phyloP scores from a whole-genome alignment of 2,797 vertebrate species.

The Huso huso region DNA sequence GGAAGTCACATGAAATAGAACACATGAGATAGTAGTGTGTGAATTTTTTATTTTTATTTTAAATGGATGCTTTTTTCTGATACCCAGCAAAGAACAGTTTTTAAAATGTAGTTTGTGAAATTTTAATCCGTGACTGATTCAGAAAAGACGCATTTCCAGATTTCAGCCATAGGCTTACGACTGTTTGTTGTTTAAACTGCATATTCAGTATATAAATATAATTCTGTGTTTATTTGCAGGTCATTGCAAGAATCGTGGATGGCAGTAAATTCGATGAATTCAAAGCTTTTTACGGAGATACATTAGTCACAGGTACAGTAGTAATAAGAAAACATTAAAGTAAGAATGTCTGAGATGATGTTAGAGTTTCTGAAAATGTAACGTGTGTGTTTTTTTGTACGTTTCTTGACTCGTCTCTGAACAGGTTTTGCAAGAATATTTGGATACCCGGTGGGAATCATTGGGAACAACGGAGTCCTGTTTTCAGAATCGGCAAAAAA shows the following conservation, averaged over 20 bases:
- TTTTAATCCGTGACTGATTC: no score
- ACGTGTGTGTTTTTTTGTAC: conserved; percentile 4
- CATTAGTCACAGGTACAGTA: conserved; percentile 82
- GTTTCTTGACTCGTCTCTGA: not conserved
- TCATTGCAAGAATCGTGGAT: conserved; percentile 93
- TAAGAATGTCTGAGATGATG: no score
- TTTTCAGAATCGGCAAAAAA: conserved; percentile 98
- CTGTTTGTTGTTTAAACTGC: no score
- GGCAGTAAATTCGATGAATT: conserved; percentile 96
- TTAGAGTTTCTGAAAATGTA: not conserved
- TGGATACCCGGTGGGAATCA: conserved; percentile 91
- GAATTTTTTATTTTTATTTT: no score
- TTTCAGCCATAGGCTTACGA: no score
- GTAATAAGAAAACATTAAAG: not conserved
- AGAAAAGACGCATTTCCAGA: no score
- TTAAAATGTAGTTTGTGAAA: no score
- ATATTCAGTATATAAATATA: conserved; percentile 1
- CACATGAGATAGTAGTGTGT: no score
- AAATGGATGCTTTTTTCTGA: not conserved
- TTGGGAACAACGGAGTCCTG: conserved; percentile 95
- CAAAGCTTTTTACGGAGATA: conserved; percentile 94
- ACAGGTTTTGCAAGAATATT: conserved; percentile 92
- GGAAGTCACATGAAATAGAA: no score
- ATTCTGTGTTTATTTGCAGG: conserved; percentile 53
- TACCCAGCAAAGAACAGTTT: no score